phyloP scores from a whole-genome alignment of 1,140 invertebrate species.

The Drosophila nigrodunni region DNA sequence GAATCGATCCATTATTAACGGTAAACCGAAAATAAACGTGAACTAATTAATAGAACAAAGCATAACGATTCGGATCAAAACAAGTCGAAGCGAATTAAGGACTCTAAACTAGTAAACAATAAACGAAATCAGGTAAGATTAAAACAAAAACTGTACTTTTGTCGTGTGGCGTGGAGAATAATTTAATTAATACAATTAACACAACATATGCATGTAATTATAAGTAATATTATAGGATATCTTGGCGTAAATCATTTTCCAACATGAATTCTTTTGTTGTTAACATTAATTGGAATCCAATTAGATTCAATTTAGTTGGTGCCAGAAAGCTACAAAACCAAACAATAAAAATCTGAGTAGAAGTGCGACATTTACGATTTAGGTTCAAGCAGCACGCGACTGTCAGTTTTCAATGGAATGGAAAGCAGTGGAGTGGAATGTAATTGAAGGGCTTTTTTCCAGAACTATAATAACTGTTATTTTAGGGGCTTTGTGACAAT shows the following conservation, averaged over 20 bases:
- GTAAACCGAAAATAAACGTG: conserved; percentile 7
- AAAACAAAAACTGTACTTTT: neutral
- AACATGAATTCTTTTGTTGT: neutral
- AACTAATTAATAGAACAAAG: conserved; percentile 18
- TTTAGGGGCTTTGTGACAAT: conserved; percentile 24
- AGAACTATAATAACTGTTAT: conserved; percentile 71
- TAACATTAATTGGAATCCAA: conserved; percentile 54
- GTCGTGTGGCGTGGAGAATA: neutral
- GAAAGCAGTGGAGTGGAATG: too few relatives aligned
- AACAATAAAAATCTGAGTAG: conserved; percentile 15
- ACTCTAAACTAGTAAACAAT: conserved; percentile 9
- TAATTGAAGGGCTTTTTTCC: conserved; percentile 1
- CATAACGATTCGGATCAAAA: neutral
- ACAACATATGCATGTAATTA: neutral
- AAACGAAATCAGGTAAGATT: conserved; percentile 14
- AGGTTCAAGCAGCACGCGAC: conserved; percentile 24
- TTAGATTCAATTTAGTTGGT: conserved; percentile 74
- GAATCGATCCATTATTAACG: conserved; percentile 28
- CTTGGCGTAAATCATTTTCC: neutral
- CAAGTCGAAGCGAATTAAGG: neutral
- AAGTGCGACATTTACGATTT: conserved; percentile 27
- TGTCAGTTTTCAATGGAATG: neutral
- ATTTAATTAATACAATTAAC: neutral
- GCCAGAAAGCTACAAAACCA: conserved; percentile 28
- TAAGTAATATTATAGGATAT: conserved; percentile 3